phyloP scores from a whole-genome alignment of 1,140 invertebrate species.

The Paraescarpia echinospica region DNA sequence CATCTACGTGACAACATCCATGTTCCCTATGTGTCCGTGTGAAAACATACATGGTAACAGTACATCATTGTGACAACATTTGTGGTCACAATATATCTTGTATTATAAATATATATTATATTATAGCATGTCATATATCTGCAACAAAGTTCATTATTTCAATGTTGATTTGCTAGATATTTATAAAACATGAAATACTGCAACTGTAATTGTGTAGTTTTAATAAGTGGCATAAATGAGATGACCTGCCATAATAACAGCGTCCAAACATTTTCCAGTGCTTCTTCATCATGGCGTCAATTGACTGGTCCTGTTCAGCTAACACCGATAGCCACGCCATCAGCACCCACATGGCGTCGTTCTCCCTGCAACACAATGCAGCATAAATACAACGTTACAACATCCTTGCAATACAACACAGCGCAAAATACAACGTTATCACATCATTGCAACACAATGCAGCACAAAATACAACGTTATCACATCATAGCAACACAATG shows the following conservation, averaged over 20 bases:
- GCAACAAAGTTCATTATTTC: background rate
- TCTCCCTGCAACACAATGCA: conserved; percentile 71
- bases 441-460: background rate
- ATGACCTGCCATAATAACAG: conserved; percentile 91
- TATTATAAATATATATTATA: too few species aligned
- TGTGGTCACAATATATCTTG: too few species aligned
- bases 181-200: background rate
- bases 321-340: conserved; percentile 93
- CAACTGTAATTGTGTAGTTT: background rate
- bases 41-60: too few species aligned
- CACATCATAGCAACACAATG: background rate
- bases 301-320: conserved; percentile 57
- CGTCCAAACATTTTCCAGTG: conserved; percentile 94
- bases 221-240: background rate
- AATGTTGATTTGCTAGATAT: too few species aligned
- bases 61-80: too few species aligned
- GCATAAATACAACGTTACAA: background rate
- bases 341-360: conserved; percentile 97
- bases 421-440: background rate
- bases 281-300: conserved; percentile 79
- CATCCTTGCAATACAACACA: background rate
- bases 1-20: too few species aligned
- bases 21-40: too few species aligned
- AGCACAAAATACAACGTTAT: background rate
- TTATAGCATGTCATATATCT: background rate